Conservation (phyloP, 2,113 vertebrate genomes). For the Sceloporus undulatus region DNA sequence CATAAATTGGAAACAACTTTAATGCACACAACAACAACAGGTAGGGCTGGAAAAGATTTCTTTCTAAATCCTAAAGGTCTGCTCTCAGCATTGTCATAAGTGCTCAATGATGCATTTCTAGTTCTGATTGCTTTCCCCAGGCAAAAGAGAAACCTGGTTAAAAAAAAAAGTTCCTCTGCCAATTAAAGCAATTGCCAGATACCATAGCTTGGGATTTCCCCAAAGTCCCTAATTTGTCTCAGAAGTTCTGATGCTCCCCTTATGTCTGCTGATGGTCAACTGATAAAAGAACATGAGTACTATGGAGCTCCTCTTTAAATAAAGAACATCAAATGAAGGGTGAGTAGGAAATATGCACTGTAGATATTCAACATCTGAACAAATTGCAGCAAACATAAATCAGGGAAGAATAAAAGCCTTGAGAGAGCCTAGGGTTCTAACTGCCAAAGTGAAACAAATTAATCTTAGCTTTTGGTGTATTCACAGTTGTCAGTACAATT, state of each 20-base stretch:
- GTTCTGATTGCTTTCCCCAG: background rate
- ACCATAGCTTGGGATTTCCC: no score
- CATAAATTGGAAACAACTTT: no score
- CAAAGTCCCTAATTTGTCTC: background rate
- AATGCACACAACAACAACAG: no score
- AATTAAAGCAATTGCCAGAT: background rate
- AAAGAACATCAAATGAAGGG: no score
- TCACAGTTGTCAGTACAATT: slow-evolving; percentile 37
- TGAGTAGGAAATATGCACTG: no score
- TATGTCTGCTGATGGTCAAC: no score
- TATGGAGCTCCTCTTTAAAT: no score
- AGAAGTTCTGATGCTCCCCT: background rate
- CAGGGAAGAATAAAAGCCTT: background rate
- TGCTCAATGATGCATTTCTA: background rate
- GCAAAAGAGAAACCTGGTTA: background rate
- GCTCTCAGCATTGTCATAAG: background rate
- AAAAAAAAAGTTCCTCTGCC: background rate
- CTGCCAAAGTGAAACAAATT: slow-evolving; percentile 39
- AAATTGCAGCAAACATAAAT: background rate
- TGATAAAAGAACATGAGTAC: no score
- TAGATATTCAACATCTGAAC: no score
- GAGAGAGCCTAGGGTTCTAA: background rate
- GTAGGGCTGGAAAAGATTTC: no score
- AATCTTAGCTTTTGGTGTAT: slow-evolving; percentile 37
- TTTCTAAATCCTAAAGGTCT: no score